phyloP scores from a whole-genome alignment of 2,113 vertebrate genomes.

The Bubo blakistoni region DNA sequence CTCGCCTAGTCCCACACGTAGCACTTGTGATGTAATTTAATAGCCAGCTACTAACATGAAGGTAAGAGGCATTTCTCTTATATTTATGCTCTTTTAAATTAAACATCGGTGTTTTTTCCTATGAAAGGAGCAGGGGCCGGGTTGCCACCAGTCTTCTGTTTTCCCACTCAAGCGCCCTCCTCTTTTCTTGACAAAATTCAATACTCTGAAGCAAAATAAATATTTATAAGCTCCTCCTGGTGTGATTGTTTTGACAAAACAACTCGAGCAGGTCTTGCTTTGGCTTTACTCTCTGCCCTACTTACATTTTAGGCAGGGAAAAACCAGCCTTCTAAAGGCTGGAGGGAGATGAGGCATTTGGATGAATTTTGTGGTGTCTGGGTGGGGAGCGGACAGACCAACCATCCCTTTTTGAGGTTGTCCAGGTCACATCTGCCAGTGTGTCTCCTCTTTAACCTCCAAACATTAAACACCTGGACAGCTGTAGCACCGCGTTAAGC shows the following conservation, averaged over 20 bases:
- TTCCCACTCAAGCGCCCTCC: not conserved
- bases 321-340: not conserved
- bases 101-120: not conserved
- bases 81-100: slow-evolving; percentile 44
- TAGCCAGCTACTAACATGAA: slow-evolving; percentile 6
- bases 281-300: not conserved
- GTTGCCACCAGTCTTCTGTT: not conserved
- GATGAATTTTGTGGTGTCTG: not conserved
- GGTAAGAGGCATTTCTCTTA: slow-evolving; percentile 29
- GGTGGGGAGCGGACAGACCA: not conserved
- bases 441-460: not conserved
- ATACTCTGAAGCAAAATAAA: slow-evolving; percentile 28
- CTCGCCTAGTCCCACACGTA: slow-evolving; percentile 32
- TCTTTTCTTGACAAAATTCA: slow-evolving; percentile 24
- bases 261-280: not conserved
- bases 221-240: slow-evolving; percentile 54
- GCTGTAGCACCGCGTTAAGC: slow-evolving; percentile 6
- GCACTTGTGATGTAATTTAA: slow-evolving; percentile 50
- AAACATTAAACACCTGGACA: slow-evolving; percentile 15
- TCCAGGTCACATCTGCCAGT: slow-evolving; percentile 43
- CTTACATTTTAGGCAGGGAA: not conserved
- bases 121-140: not conserved
- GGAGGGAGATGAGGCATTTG: not conserved
- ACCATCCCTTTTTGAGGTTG: not conserved
- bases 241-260: slow-evolving; percentile 25